Percentiles rank a stretch among this genome's conserved stretches.
Conservation (phyloP, 2,113 vertebrate species). For the Xiphias gladius region DNA sequence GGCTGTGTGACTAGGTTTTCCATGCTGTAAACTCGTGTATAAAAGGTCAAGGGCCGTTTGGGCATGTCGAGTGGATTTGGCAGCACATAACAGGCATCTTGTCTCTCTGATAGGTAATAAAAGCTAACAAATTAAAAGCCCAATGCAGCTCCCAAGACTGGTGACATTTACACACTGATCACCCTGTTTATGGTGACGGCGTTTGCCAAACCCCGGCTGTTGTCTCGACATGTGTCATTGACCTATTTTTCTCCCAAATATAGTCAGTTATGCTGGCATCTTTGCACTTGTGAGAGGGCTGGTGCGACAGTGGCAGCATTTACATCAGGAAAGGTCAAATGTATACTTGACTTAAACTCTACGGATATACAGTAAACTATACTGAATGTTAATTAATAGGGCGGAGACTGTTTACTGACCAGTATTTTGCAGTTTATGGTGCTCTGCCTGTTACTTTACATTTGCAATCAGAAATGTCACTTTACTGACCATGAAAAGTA, state of each 20-base stretch:
- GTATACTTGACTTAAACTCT: background rate
- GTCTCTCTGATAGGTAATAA: slow-evolving; percentile 75
- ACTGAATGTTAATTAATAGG: background rate
- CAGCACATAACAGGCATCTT: slow-evolving; percentile 72
- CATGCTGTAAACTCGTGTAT: slow-evolving; percentile 66
- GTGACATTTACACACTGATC: slow-evolving; percentile 77
- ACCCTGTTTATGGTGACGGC: slow-evolving; percentile 60
- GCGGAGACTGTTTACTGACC: background rate
- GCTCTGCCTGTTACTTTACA: background rate
- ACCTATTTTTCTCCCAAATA: slow-evolving; percentile 73
- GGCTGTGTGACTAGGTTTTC: slow-evolving; percentile 27
- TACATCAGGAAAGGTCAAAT: slow-evolving; percentile 45
- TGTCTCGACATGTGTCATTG: slow-evolving; percentile 61
- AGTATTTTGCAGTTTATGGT: slow-evolving; percentile 16
- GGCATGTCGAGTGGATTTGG: slow-evolving; percentile 71
- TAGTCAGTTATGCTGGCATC: slow-evolving; percentile 50
- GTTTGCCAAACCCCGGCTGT: slow-evolving; percentile 67
- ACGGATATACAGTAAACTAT: too few relatives aligned
- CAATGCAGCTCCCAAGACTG: slow-evolving; percentile 57
- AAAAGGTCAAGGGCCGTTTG: slow-evolving; percentile 80
- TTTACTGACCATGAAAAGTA: slow-evolving; percentile 12
- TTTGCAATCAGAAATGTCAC: slow-evolving; percentile 27
- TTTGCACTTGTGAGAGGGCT: slow-evolving; percentile 28
- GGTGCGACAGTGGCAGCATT: slow-evolving; percentile 11
- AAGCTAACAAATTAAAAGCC: slow-evolving; percentile 76